Evolutionary conservation across 2,113 vertebrate genomes (phyloP).

Genomic region (Oxyura jamaicensis): DNA sequence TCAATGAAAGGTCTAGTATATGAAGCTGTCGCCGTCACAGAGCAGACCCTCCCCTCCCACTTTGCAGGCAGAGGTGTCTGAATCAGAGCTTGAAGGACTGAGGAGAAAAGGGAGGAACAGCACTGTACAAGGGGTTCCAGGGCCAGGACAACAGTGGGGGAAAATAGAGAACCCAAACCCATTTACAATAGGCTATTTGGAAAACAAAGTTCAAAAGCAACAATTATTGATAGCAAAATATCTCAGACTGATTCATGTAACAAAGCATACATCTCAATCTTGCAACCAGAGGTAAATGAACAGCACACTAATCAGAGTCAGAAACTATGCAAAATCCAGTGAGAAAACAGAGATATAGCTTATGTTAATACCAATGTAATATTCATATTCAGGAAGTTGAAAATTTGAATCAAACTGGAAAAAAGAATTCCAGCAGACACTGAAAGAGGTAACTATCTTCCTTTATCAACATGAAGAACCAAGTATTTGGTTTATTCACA

Average conservation of each 20-base stretch:
- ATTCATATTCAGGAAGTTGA: background rate
- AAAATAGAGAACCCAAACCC: background rate
- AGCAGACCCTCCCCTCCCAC: background rate
- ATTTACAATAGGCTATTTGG: background rate
- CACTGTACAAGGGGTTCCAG: background rate
- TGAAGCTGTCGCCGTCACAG: background rate
- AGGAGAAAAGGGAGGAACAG: background rate
- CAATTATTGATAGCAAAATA: background rate
- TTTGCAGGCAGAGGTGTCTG: background rate
- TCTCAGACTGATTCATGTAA: background rate
- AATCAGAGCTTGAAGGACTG: background rate
- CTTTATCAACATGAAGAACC: background rate
- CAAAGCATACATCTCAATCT: background rate
- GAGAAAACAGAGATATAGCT: background rate
- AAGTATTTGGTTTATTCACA: background rate
- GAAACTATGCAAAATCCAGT: background rate
- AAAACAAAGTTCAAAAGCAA: background rate
- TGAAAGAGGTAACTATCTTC: background rate
- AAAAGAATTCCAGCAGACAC: background rate
- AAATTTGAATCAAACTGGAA: background rate
- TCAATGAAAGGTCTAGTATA: background rate
- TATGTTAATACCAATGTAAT: background rate
- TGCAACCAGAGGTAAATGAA: background rate
- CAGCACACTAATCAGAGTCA: background rate
- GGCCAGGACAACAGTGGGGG: background rate